Percentiles rank a stretch among this genome's conserved stretches.
These are phyloP conservation scores for Corythoichthys haematopterus DNA, from an alignment of 2,113 vertebrate species.

Conservation along the genomic window DNA sequence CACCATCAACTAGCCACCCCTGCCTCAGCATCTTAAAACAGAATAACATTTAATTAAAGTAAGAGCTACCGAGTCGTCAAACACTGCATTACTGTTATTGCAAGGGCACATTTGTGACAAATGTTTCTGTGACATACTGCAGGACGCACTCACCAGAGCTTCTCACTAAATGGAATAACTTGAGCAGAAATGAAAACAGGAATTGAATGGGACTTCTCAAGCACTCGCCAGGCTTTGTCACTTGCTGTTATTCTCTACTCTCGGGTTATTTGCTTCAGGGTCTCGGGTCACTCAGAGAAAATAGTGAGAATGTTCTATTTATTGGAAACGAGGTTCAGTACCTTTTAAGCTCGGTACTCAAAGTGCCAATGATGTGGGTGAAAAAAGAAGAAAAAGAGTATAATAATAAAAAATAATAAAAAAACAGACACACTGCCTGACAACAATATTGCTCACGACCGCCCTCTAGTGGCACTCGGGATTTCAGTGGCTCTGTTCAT, in stretches of 20 bases:
- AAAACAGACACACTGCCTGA: not conserved
- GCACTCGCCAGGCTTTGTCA: not conserved
- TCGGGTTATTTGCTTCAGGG: not conserved
- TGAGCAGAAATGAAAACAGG: constrained; percentile 5
- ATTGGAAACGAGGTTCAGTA: not conserved
- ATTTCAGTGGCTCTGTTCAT: not conserved
- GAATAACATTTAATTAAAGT: constrained; percentile 55
- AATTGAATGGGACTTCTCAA: not conserved
- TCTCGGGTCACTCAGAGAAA: not conserved
- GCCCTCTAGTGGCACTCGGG: constrained; percentile 38
- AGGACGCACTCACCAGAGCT: constrained; percentile 5
- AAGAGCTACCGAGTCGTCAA: constrained; percentile 53
- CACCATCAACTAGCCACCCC: not conserved
- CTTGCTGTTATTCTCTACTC: not conserved
- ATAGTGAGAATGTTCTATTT: not conserved
- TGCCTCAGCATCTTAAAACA: constrained; percentile 25
- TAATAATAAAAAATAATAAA: too few species aligned
- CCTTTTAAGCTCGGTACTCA: not conserved
- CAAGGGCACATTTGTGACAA: constrained; percentile 49
- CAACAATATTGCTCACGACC: constrained; percentile 24
- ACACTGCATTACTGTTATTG: constrained; percentile 62
- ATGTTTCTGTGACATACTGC: constrained; percentile 36
- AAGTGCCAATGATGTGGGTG: not conserved
- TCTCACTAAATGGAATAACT: constrained; percentile 7
- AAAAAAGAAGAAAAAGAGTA: not conserved